Evolutionary conservation across 2,113 vertebrate genomes (phyloP), one percentile per base, ranked within the genome.

Genomic region (Scortum barcoo): DNA sequence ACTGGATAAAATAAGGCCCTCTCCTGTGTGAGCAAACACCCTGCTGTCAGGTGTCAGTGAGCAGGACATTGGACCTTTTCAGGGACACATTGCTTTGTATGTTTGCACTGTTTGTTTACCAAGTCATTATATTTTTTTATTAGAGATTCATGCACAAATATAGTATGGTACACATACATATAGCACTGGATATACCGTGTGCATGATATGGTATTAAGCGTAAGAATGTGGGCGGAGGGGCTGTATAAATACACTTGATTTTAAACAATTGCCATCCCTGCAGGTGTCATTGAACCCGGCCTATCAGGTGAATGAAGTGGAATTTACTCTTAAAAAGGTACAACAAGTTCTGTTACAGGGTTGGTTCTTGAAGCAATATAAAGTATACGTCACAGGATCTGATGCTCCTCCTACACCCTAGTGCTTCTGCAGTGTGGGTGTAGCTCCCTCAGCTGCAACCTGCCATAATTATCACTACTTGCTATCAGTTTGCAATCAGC

Each of bases 221-320:
- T 14, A 28, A n/a, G 36, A 46, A 38, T 38, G n/a, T 13, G 7
- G 51, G 33, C 5, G 28, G 33, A 22, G 19, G 78, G 2, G 9
- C 17, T 50, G 8, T 16, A 60, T 33, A 9, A 13, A 51, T 48
- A 9, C 5, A 7, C 7, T 40, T 46, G 1, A 58, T 2, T 76
- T 76, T 26, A 72, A 42, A 38, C 10, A 63, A 11, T 19, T 61
- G 3, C 17, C 44, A 16, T 74, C 4, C 9, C 30, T 68, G 69
- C 67, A 99, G 97, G 97, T 97, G 1, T 94, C 97, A 46, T 92
- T 99, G 88, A 99, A 99, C 90, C 96, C 97, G 67, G 97, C 97
- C 36, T 99, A 98, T 94, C 96, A 98, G 85, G 28, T 94, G 14
- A 81, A 83, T 2, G 98, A 99, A 71, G 77, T 97, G 84, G 96